Base-by-base conservation (phyloP, 2,888 invertebrate genomes). In the Cancer borealis region DNA sequence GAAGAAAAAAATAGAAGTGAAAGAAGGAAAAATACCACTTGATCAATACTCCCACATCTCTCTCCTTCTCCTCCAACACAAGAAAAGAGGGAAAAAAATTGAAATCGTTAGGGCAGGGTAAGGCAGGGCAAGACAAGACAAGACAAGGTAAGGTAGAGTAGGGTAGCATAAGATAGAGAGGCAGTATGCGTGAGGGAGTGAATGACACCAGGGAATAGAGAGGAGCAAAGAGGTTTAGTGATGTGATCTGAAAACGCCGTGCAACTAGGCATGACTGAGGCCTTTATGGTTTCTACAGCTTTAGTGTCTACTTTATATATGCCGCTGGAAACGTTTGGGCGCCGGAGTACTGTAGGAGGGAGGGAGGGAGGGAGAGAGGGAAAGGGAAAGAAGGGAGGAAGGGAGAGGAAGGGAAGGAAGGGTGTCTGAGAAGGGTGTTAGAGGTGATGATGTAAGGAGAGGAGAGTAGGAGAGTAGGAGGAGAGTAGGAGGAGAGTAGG, bases 231-330 rank as follows among this genome's bases (percentile, higher is more conserved):
- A 66, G 66, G 66, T 66, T 66, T 66, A 66, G 66, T n/a, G 66
- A 6, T 4, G n/a, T n/a, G 66, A 66, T 66, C 66, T n/a, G 66
- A 66, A n/a, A 66, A 66, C 66, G 14, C 14, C n/a, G 6, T n/a
- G 14, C 66, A 66, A 4, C 54, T 14, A 66, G n/a, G n/a, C 66
- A 21, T 66, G 66, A 66, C 66, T 66, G n/a, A 66, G n/a, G 21
- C 66, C 3, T 21, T 79, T 79, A 79, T 79, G 79, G 79, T 79
- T 79, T 79, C 30, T 79, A 79, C 79, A 79, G 79, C 79, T 79
- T 79, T 79, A 79, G 66, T 66, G 66, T 66, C 66, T 66, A 66
- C 66, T 66, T 66, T 66, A n/a, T 66, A 21, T n/a, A 4, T 66
- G 66, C 66, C 66, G 66, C 66, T n/a, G 3, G 66, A n/a, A 21